phyloP scores from a whole-genome alignment of 2,888 invertebrate genomes.

The Latrodectus elegans region DNA sequence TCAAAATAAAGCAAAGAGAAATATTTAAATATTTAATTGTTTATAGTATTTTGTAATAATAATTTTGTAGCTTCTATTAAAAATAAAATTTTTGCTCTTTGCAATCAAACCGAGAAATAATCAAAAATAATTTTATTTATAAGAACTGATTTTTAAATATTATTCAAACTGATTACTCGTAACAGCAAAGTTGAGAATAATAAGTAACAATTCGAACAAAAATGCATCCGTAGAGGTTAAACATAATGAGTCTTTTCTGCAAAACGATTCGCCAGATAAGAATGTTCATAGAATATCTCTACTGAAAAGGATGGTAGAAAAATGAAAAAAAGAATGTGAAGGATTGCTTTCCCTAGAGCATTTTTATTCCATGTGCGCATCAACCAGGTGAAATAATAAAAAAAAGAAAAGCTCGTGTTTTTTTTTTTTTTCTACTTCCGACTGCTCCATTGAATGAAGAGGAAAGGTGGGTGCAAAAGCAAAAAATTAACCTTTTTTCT shows the following conservation, averaged over 20 bases:
- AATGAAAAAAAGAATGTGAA: constrained; percentile 1
- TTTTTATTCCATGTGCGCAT: constrained; percentile 32
- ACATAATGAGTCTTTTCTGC: neutral
- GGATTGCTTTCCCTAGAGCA: constrained; percentile 20
- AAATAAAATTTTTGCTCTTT: too few relatives aligned
- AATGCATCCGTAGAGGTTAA: too few relatives aligned
- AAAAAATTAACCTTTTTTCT: constrained; percentile 21
- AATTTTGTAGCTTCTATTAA: too few relatives aligned
- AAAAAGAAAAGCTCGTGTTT: constrained; percentile 28
- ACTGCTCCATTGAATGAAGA: constrained; percentile 26
- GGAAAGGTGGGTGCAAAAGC: constrained; percentile 34
- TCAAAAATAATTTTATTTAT: too few relatives aligned
- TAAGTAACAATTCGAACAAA: too few relatives aligned
- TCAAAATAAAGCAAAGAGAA: too few relatives aligned
- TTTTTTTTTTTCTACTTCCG: constrained; percentile 48
- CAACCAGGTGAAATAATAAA: constrained; percentile 36
- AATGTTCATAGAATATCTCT: neutral
- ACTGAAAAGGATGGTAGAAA: neutral
- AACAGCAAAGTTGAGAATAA: too few relatives aligned
- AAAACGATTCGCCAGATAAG: neutral
- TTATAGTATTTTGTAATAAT: too few relatives aligned
- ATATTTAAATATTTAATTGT: too few relatives aligned
- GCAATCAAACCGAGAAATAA: too few relatives aligned
- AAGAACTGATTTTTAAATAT: too few relatives aligned
- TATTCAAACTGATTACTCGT: too few relatives aligned